Evolutionary conservation across 1,140 invertebrate genomes (phyloP), one percentile per base, ranked within the genome.

Genomic region (Ostrea edulis): DNA sequence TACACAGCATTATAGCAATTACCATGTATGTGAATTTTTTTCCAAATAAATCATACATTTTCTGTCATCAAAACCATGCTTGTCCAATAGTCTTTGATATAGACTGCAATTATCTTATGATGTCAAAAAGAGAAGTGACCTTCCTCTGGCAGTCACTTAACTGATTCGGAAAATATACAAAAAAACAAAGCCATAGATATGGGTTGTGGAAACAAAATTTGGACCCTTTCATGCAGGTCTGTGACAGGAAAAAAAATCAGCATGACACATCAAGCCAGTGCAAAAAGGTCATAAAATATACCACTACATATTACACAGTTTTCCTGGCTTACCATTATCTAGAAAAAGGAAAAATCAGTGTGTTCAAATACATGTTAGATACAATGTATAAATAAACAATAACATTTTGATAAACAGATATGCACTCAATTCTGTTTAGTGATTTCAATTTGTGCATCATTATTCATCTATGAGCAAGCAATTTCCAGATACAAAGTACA

Each of bases 231-330:
- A 77, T 77, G 68, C 68, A 77, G 29, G 29, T 77, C 68, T 14
- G 68, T 77, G 68, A 77, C 25, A 35, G 68, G 68, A n/a, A 25
- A 62, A 29, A 71, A 77, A 77, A 14, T 25, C 22, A 25, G 22
- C 22, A 77, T 77, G 29, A 29, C 68, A 77, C 68, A 77, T 77
- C 68, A 77, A 77, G 68, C 68, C 68, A 77, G 68, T 77, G 68
- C 68, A 77, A 77, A 77, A 77, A 77, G 68, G 68, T 77, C 29
- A 77, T 77, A 77, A 77, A 77, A 44, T 77, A 77, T 77, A 77
- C 68, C 68, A 77, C 68, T 77, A 77, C 68, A 77, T 9, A 14
- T 77, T 77, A 77, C n/a, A 58, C 55, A n/a, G 55, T 12, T 29
- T 35, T 77, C 68, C 68, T 25, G 68, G 68, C 68, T 77, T 77